Evolutionary conservation across 2,797 vertebrate species (phyloP), one percentile per base, ranked within the genome.

Genomic region (Lindbergichthys nudifrons): DNA sequence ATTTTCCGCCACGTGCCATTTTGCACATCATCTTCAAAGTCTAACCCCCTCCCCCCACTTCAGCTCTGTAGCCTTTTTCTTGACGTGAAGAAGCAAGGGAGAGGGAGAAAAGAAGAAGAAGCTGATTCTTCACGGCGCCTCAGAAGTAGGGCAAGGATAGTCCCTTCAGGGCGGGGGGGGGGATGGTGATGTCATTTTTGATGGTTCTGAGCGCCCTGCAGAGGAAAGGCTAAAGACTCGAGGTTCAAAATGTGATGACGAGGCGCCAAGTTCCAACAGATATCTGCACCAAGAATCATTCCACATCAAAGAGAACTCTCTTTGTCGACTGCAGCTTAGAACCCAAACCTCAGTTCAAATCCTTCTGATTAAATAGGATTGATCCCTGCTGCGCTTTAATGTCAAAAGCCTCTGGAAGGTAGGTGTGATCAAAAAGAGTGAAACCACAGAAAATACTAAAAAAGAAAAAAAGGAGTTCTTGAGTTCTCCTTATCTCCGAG

Each of bases 61-160:
- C 47, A 70, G 87, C 82, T 75, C 79, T 43, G 76, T 72, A 63
- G 75, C 88, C 70, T 91, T 88, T 80, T 75, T 80, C 75, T 61
- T 87, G 80, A 88, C 75, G 30, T 54, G 77, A 77, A 79, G 78
- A 87, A 75, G 75, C 63, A 70, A 75, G 69, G 53, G 68, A 73
- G 57, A 77, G 57, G 62, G 61, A 36, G 32, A 36, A 79, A 78
- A 74, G 50, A 80, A 80, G 78, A 81, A 69, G 81, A 79, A 89
- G 86, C 71, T 62, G 46, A 92, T 93, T 93, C 86, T 93, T 92
- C 92, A 92, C 77, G 84, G 84, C 67, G 69, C 79, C 75, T 92
- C 84, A 80, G 87, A 95, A 94, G 91, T 95, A 95, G 94, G 93
- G 81, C 94, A 94, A 82, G 73, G 62, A 91, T 81, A 79, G 84